Evolutionary conservation across 2,888 invertebrate species (phyloP), one percentile per base, ranked within the genome.

Genomic region (Branchipolynoe longqiensis): DNA sequence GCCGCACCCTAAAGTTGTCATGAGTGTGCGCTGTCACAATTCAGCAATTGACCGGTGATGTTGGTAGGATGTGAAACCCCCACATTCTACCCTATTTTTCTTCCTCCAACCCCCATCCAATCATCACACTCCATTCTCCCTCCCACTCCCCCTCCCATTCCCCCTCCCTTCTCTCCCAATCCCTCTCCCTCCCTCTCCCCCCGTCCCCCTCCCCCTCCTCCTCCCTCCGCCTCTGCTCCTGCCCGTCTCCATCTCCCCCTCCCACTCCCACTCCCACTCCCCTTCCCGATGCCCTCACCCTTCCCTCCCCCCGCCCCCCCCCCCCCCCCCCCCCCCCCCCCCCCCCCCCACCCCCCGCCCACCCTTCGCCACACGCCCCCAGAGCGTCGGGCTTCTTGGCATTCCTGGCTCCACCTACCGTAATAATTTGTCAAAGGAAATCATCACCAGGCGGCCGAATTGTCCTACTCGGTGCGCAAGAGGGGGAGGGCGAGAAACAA

Each of bases 351-450:
- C 8, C 58, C 58, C 25, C 58, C 58, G n/a, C 8, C 48, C 48
- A 8, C 48, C 48, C 18, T 18, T 12, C 18, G 48, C 48, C 58
- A 58, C n/a, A n/a, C n/a, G n/a, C n/a, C n/a, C n/a, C n/a, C n/a
- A n/a, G n/a, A n/a, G n/a, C n/a, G n/a, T n/a, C n/a, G n/a, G n/a
- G n/a, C n/a, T n/a, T n/a, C n/a, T 38, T 18, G 69, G 38, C 69
- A 69, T 69, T 69, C 69, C 69, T 69, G 69, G 69, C 69, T 69
- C 69, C 36, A 4, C 69, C 69, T 38, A 69, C 69, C 38, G 69
- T 69, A 69, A 69, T 69, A 69, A 69, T 69, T 69, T 69, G 38
- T 69, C 69, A 69, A 69, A 69, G 69, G 69, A 69, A 69, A 69
- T 69, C 69, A 69, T 69, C 69, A 69, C 38, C 38, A n/a, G 69